phyloP scores from a whole-genome alignment of 2,797 vertebrate genomes.

The Bryconaethiops microstoma region DNA sequence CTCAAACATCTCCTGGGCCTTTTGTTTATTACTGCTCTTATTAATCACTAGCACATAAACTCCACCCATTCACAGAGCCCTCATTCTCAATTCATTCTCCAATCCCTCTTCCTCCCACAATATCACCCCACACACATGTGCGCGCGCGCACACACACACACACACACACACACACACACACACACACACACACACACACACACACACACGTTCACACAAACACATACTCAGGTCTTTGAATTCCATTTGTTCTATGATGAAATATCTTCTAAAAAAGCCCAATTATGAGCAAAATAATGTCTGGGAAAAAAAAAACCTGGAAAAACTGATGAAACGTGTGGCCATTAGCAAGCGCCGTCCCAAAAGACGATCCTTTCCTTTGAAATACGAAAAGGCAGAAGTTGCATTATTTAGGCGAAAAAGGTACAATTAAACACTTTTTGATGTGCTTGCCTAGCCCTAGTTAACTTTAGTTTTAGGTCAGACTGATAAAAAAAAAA shows the following conservation, averaged over 20 bases:
- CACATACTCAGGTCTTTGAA: constrained; percentile 24
- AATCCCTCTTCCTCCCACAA: constrained; percentile 64
- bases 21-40: constrained; percentile 87
- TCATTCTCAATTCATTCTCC: constrained; percentile 76
- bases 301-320: constrained; percentile 5
- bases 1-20: constrained; percentile 86
- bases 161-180: constrained; percentile 22
- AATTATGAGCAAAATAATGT: constrained; percentile 32
- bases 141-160: constrained; percentile 42
- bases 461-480: not conserved
- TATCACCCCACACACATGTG: constrained; percentile 58
- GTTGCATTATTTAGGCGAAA: constrained; percentile 17
- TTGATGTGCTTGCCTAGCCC: not conserved
- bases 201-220: constrained; percentile 38
- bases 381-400: constrained; percentile 26
- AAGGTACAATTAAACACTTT: constrained; percentile 5
- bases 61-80: constrained; percentile 77
- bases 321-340: constrained; percentile 48
- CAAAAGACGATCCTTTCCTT: constrained; percentile 22
- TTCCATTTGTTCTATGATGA: constrained; percentile 27
- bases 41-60: constrained; percentile 85
- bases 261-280: constrained; percentile 26
- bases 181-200: constrained; percentile 43
- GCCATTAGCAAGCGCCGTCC: constrained; percentile 29
- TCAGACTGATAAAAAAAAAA: not conserved